These are phyloP conservation scores for Lycocorax pyrrhopterus DNA, from an alignment of 2,113 vertebrate species.

Conservation along the genomic window DNA sequence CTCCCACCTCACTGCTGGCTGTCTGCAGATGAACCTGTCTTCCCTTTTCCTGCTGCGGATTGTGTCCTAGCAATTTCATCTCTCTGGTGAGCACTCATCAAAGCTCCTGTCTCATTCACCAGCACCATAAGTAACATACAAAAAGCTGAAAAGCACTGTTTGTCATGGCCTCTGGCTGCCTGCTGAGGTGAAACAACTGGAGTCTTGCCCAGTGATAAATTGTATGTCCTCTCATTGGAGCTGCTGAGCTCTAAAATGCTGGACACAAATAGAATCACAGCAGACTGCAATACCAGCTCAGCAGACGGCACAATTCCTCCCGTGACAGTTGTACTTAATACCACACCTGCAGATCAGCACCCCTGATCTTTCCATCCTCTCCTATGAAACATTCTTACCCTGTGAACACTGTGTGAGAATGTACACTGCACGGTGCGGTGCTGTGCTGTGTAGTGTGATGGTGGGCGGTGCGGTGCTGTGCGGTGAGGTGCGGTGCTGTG, in stretches of 20 bases:
- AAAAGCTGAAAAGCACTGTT: neutral
- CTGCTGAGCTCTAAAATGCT: neutral
- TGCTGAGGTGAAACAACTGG: neutral
- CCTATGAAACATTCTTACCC: neutral
- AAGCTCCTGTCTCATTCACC: neutral
- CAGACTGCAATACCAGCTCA: neutral
- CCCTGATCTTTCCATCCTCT: neutral
- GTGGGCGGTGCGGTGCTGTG: neutral
- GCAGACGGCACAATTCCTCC: neutral
- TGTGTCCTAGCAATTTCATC: neutral
- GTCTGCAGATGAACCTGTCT: neutral
- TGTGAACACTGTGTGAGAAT: neutral
- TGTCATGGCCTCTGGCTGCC: neutral
- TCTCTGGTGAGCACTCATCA: neutral
- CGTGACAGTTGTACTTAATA: neutral
- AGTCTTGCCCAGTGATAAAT: neutral
- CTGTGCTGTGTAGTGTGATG: neutral
- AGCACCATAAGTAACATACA: neutral
- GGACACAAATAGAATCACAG: neutral
- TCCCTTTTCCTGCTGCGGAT: neutral
- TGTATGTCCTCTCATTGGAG: neutral
- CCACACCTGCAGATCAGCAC: neutral
- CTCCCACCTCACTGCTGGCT: neutral
- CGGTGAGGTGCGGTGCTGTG: fast-evolving
- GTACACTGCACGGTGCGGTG: neutral